Evolutionary conservation across 2,888 invertebrate species (phyloP).

Genomic region (Xanthorhoe spadicearia): DNA sequence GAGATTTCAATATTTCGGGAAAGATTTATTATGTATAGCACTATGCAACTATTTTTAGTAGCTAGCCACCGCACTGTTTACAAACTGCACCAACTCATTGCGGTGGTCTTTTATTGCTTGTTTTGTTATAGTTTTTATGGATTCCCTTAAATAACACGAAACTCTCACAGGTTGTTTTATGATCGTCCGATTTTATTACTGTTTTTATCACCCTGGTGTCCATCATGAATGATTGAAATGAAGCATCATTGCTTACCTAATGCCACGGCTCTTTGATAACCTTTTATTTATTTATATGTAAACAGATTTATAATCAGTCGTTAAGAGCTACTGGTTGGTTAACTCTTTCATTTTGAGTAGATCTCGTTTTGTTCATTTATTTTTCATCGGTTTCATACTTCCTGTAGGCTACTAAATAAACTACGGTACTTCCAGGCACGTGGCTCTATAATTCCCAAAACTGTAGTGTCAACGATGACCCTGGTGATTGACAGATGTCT

Average conservation of each 20-base stretch:
- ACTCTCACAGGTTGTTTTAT: constrained; percentile 69
- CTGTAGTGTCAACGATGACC: constrained; percentile 63
- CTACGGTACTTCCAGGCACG: constrained; percentile 50
- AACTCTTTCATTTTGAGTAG: constrained; percentile 3
- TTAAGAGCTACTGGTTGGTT: constrained; percentile 12
- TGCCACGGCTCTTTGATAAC: constrained; percentile 44
- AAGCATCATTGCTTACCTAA: constrained; percentile 31
- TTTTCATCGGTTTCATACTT: constrained; percentile 48
- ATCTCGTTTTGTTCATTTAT: constrained; percentile 46
- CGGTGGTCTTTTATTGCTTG: constrained; percentile 78
- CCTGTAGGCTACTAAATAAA: constrained; percentile 48
- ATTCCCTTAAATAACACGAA: constrained; percentile 69
- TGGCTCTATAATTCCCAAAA: constrained; percentile 67
- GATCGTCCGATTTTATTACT: constrained; percentile 59
- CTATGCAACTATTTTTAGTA: constrained; percentile 60
- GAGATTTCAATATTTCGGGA: background rate
- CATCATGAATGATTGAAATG: constrained; percentile 61
- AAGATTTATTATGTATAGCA: constrained; percentile 4
- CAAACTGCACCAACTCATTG: constrained; percentile 62
- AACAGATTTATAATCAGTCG: constrained; percentile 43
- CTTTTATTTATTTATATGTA: constrained; percentile 46
- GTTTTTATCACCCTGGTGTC: constrained; percentile 58
- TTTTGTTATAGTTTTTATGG: constrained; percentile 72
- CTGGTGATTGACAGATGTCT: constrained; percentile 73
- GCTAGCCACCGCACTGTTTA: constrained; percentile 71